These are phyloP conservation scores for Hippoglossus stenolepis DNA, from an alignment of 2,113 vertebrate genomes.

Conservation along the genomic window DNA sequence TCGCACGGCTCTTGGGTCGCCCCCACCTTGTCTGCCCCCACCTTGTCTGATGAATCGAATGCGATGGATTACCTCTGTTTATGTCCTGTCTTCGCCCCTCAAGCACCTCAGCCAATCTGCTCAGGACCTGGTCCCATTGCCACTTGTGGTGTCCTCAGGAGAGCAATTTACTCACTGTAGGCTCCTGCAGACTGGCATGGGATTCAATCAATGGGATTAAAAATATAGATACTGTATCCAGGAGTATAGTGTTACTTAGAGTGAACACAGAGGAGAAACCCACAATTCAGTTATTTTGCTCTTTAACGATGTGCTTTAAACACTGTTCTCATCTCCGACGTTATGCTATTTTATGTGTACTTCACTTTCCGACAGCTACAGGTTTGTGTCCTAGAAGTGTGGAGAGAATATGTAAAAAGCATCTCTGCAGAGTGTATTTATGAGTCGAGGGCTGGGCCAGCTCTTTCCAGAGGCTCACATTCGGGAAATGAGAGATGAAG, in stretches of 20 bases:
- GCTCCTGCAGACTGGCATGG: slow-evolving; percentile 3
- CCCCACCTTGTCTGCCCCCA: background rate
- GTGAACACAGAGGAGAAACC: slow-evolving; percentile 7
- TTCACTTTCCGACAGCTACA: slow-evolving; percentile 33
- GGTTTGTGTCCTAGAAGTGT: slow-evolving; percentile 45
- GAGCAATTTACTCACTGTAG: background rate
- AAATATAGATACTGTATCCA: slow-evolving; percentile 12
- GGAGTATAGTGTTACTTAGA: slow-evolving; percentile 4
- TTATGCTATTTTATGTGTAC: slow-evolving; percentile 24
- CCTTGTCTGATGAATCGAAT: background rate
- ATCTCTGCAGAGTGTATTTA: slow-evolving; percentile 51
- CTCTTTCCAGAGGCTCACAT: slow-evolving; percentile 61
- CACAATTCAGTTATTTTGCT: slow-evolving; percentile 6
- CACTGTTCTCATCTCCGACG: background rate
- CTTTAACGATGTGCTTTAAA: slow-evolving; percentile 15
- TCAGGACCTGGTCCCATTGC: background rate
- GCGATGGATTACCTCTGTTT: background rate
- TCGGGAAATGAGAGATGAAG: slow-evolving; percentile 75
- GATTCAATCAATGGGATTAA: slow-evolving; percentile 22
- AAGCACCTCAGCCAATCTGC: background rate
- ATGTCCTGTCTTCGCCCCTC: background rate
- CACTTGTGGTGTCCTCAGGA: background rate
- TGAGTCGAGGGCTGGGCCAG: slow-evolving; percentile 45
- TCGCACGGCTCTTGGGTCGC: background rate
- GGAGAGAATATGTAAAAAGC: slow-evolving; percentile 60